Conservation (phyloP, 2,797 vertebrate genomes). For the Pteropus rufus region DNA sequence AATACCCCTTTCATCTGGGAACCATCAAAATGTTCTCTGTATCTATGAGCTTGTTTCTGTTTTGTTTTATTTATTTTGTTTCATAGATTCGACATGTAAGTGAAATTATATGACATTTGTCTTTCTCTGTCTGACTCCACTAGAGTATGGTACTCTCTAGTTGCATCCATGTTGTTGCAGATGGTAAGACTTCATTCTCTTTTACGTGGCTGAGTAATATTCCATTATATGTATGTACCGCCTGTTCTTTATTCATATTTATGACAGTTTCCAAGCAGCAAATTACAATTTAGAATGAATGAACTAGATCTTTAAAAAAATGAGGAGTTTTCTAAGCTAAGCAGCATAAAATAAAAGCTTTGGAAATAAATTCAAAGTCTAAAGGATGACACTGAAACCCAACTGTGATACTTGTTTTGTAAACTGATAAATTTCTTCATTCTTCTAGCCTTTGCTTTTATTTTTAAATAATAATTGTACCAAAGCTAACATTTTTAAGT, state of each 20-base stretch:
- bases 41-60: no score
- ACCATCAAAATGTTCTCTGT: no score
- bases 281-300: neutral
- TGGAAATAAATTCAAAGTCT: neutral
- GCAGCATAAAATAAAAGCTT: neutral
- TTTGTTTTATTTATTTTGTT: neutral
- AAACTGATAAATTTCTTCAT: neutral
- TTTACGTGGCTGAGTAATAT: no score
- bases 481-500: neutral
- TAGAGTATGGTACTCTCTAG: no score
- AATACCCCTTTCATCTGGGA: no score
- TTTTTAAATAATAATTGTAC: neutral
- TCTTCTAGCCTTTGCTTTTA: neutral
- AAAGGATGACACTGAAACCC: neutral
- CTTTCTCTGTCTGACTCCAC: no score
- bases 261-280: neutral
- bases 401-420: neutral
- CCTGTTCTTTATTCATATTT: neutral
- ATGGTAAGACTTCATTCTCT: no score
- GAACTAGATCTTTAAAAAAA: neutral
- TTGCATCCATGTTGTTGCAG: no score
- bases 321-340: neutral
- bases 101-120: no score
- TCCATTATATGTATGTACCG: no score
- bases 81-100: no score